Evolutionary conservation across 2,113 vertebrate species (phyloP), one percentile per base, ranked within the genome.

Genomic region (Tachysurus fulvidraco): DNA sequence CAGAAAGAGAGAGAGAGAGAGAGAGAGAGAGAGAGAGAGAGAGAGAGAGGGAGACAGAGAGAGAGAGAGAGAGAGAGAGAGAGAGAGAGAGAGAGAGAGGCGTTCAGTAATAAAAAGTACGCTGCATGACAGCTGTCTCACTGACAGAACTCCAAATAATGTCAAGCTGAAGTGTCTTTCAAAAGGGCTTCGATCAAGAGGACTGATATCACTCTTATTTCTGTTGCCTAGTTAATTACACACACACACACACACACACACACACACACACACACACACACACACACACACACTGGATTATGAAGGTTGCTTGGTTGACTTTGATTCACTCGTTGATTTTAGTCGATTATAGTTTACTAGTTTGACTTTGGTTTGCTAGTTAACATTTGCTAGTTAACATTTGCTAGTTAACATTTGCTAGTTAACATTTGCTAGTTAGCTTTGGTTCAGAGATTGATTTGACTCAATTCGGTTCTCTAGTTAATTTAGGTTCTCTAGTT

Each of bases 111-210:
- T 83, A 67, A 55, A 78, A 14, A 52, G 52, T 52, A 78, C 3
- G 50, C 76, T 19, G 52, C 2, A 30, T 3, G n/a, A 55, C 76
- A 78, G 76, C n/a, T 77, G 71, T 50, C 71, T 77, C n/a, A 28
- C 74, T 77, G 55, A 77, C 64, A 74, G 28, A 77, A 77, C 30
- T 77, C 25, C 57, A 36, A 55, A 71, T 12, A 5, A 30, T 7
- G 59, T 30, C 57, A 85, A 46, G 60, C 36, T 77, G 55, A 85
- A 85, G 83, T 30, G 60, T 57, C 41, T 60, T 64, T 85, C 71
- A 62, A 85, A 84, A 55, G 10, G 36, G 4, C 57, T 23, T 21
- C 16, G 69, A 76, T 85, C 71, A 77, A 85, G 83, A 50, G 69
- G 36, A 25, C 55, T 50, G 23, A 60, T 25, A 44, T 17, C 74